Conservation (phyloP, 2,888 invertebrate species). For the Euspilapteryx auroguttella region DNA sequence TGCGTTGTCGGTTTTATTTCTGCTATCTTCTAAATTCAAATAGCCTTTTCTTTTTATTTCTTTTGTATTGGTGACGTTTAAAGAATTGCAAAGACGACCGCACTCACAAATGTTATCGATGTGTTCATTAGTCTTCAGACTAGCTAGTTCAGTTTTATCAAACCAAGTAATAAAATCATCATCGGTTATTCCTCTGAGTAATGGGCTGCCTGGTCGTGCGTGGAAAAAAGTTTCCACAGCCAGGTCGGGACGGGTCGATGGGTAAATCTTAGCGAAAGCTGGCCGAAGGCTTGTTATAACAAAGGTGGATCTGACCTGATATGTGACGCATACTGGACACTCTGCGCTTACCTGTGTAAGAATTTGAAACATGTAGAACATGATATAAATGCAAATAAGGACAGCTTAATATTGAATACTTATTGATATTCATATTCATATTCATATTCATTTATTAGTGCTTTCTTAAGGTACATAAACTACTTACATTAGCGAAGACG, state of each 20-base stretch:
- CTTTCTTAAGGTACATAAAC: too few species aligned
- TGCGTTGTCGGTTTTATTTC: too few species aligned
- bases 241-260: constrained; percentile 62
- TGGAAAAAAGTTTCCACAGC: constrained; percentile 69
- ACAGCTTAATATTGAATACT: too few species aligned
- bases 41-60: background rate
- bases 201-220: constrained; percentile 58
- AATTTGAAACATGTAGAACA: background rate
- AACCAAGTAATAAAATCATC: constrained; percentile 71
- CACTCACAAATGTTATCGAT: constrained; percentile 59
- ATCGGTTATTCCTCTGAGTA: constrained; percentile 64
- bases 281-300: constrained; percentile 65
- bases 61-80: constrained; percentile 16
- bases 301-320: constrained; percentile 60
- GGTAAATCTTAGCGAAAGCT: constrained; percentile 65
- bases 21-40: too few species aligned
- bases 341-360: constrained; percentile 49
- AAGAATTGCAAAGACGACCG: constrained; percentile 47
- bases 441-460: too few species aligned
- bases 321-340: constrained; percentile 66
- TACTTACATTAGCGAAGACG: constrained; percentile 65
- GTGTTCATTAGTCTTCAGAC: constrained; percentile 37
- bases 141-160: constrained; percentile 57
- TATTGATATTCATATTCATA: too few species aligned
- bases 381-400: background rate